A percentile compares a stretch with the other conserved stretches of the same genome.
Conservation (phyloP, 2,113 vertebrate species). For the Cercopithecus mona region DNA sequence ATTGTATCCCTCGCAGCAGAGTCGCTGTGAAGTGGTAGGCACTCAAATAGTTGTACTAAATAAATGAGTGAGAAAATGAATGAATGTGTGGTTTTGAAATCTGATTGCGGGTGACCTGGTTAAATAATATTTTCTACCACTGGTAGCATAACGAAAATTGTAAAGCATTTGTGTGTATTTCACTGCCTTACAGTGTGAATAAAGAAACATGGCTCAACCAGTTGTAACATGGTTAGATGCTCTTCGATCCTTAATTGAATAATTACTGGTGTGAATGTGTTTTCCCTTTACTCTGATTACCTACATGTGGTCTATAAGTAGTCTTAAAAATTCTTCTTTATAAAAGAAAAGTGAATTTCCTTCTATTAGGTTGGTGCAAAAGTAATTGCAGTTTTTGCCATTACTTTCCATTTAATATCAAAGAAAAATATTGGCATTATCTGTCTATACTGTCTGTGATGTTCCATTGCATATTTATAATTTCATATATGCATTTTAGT, state of each 20-base stretch:
- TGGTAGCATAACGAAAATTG: background rate
- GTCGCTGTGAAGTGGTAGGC: background rate
- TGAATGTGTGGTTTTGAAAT: background rate
- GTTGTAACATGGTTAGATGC: conserved; percentile 66
- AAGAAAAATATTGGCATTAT: background rate
- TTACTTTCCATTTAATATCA: background rate
- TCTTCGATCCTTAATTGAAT: conserved; percentile 76
- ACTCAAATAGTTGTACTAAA: background rate
- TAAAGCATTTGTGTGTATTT: conserved; percentile 44
- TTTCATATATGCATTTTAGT: conserved; percentile 51
- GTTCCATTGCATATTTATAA: conserved; percentile 5
- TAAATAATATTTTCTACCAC: background rate
- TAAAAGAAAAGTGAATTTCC: background rate
- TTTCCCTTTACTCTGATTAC: conserved; percentile 52
- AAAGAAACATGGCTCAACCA: conserved; percentile 64
- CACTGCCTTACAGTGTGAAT: conserved; percentile 51
- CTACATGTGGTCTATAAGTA: conserved; percentile 23
- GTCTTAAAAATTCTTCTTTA: background rate
- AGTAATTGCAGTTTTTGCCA: no score
- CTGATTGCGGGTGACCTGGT: background rate
- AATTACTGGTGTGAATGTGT: conserved; percentile 74
- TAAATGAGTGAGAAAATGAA: background rate
- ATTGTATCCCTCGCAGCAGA: background rate
- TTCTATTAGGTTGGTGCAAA: background rate
- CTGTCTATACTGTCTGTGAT: background rate